Base-by-base conservation (phyloP, 2,888 invertebrate genomes). In the Hyposoter didymator region DNA sequence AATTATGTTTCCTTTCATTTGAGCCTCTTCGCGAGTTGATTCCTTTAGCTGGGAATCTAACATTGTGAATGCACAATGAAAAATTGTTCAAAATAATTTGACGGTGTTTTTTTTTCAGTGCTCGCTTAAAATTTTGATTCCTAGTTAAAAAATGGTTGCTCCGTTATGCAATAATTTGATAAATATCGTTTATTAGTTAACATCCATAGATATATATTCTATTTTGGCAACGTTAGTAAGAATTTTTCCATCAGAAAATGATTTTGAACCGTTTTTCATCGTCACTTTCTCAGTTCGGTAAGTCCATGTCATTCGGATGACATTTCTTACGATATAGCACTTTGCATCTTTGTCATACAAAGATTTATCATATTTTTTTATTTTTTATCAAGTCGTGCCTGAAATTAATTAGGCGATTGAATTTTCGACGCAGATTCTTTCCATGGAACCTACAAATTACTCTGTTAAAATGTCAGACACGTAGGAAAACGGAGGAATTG, bases 231-330 rank as follows among this genome's bases (percentile, higher is more conserved):
- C 45, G 45, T 45, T 28, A 6, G 45, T 7, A n/a, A 14, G n/a
- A 28, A 78, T 52, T 67, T 67, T 59, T 59, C 45, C 45, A 45
- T 22, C 12, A 78, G 55, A 55, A 78, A 59, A 69, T 69, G 32
- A 59, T 43, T 55, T 55, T 59, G 32, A 43, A 45, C 14, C 39
- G 59, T 67, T 55, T 78, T 78, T 69, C 45, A 43, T 22, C 22
- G 12, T 49, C n/a, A 22, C 8, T n/a, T 19, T 59, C 2, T 55
- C 55, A 64, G 67, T 74, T 39, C 22, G 17, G 72, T 55, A 12
- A 43, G 43, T 47, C 14, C 47, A 49, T 47, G 66, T 69, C 72
- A 67, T 73, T 62, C 43, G 73, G 64, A 81, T 64, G 75, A 78
- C 39, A 22, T 59, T 43, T 32, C n/a, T 35, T 0, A n/a, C 19